Percentiles rank a stretch among this genome's conserved stretches.
Conservation (phyloP, 1,140 invertebrate species). For the Drosophila nasuta region DNA sequence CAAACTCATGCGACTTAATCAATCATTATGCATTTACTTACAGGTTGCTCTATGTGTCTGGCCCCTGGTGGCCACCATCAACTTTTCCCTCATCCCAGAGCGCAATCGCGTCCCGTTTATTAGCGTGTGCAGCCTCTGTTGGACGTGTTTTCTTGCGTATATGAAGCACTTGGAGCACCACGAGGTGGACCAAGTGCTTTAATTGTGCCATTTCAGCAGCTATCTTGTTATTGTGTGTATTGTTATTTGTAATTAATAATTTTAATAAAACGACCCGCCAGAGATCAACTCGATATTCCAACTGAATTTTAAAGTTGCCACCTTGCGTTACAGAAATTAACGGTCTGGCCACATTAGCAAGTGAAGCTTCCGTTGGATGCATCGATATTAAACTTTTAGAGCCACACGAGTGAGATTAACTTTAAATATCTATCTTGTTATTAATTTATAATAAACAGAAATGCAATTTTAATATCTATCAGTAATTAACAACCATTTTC, state of each 20-base stretch:
- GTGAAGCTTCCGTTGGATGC: too few relatives aligned
- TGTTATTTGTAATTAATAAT: constrained; percentile 21
- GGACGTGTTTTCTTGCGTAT: constrained; percentile 95
- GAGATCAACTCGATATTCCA: neutral
- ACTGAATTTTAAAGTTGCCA: neutral
- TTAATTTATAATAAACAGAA: too few relatives aligned
- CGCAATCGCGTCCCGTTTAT: constrained; percentile 93
- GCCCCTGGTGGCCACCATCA: constrained; percentile 93
- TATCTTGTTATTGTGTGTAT: constrained; percentile 10
- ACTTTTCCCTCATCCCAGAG: constrained; percentile 91
- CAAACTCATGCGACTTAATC: too few relatives aligned
- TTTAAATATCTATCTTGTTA: too few relatives aligned
- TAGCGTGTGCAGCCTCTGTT: constrained; percentile 92
- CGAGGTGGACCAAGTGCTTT: constrained; percentile 65
- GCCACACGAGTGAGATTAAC: too few relatives aligned
- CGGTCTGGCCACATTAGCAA: too few relatives aligned
- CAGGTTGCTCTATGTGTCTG: constrained; percentile 92
- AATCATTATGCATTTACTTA: constrained; percentile 7
- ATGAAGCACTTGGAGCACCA: constrained; percentile 91
- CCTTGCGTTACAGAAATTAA: neutral
- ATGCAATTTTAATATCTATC: too few relatives aligned
- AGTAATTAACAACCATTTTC: too few relatives aligned
- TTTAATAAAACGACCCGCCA: constrained; percentile 32
- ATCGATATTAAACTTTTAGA: too few relatives aligned
- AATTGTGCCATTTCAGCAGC: constrained; percentile 7